phyloP scores from a whole-genome alignment of 2,113 vertebrate genomes.

The Elgaria multicarinata region DNA sequence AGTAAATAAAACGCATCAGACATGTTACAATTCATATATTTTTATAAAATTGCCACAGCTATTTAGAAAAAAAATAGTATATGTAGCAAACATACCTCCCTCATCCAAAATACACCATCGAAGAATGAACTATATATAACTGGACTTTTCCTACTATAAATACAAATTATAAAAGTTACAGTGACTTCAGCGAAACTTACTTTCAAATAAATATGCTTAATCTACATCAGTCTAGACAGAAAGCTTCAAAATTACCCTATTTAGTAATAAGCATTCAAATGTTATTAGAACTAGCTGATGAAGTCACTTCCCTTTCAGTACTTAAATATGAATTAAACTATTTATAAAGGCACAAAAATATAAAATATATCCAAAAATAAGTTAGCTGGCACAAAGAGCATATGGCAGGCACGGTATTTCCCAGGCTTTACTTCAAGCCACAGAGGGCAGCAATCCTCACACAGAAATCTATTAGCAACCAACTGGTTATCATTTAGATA shows the following conservation, averaged over 20 bases:
- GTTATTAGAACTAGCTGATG: conserved; percentile 16
- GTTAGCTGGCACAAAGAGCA: conserved; percentile 19
- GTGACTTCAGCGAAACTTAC: neutral
- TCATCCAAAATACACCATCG: neutral
- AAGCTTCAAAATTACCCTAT: conserved; percentile 5
- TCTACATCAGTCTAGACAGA: conserved; percentile 21
- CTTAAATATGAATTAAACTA: conserved; percentile 46
- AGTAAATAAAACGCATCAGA: neutral
- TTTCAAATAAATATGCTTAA: neutral
- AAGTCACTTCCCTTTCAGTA: conserved; percentile 48
- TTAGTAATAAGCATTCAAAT: conserved; percentile 14
- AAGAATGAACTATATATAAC: neutral
- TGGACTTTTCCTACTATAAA: neutral
- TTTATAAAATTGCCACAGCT: neutral
- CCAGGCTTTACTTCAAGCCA: conserved; percentile 7
- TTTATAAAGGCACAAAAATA: conserved; percentile 56
- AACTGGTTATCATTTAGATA: neutral
- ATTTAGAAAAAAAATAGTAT: neutral
- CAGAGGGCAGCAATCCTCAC: conserved; percentile 10
- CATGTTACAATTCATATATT: neutral
- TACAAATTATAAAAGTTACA: neutral
- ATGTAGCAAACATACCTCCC: neutral
- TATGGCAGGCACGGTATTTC: neutral
- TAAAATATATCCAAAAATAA: conserved; percentile 64
- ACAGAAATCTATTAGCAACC: conserved; percentile 1